phyloP scores from a whole-genome alignment of 2,797 vertebrate species.

The Pipistrellus nathusii region DNA sequence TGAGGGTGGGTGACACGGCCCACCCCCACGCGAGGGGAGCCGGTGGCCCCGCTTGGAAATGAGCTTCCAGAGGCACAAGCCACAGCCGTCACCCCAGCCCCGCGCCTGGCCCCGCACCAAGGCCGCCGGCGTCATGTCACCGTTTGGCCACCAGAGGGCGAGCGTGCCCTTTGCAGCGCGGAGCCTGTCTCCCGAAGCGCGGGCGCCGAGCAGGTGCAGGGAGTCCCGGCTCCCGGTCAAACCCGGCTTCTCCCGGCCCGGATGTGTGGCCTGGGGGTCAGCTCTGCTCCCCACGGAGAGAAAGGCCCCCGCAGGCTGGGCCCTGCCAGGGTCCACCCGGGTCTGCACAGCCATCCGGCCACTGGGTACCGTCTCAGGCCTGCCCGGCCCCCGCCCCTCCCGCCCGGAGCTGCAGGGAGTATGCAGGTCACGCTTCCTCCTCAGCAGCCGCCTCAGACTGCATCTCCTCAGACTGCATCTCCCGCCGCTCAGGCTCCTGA shows the following conservation, averaged over 20 bases:
- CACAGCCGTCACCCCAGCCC: too few relatives aligned
- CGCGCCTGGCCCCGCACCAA: too few relatives aligned
- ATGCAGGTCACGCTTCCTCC: too few relatives aligned
- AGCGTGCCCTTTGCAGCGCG: conserved; percentile 32
- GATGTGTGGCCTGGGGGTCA: too few relatives aligned
- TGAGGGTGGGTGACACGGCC: neutral
- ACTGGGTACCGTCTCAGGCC: too few relatives aligned
- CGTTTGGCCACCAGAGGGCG: conserved; percentile 61
- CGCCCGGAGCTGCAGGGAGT: neutral
- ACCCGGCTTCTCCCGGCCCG: fast-evolving
- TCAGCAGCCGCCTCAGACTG: neutral
- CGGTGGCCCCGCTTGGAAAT: neutral
- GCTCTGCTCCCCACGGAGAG: too few relatives aligned
- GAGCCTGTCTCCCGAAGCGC: neutral
- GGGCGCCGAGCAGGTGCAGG: too few relatives aligned
- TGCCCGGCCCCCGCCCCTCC: neutral
- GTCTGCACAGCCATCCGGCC: fast-evolving
- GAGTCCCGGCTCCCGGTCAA: neutral
- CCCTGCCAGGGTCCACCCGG: fast-evolving
- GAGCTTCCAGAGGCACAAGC: neutral
- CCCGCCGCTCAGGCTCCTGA: fast-evolving
- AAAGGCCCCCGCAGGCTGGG: neutral
- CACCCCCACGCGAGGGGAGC: fast-evolving
- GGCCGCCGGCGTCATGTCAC: neutral
- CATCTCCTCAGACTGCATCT: too few relatives aligned